Evolutionary conservation across 2,888 invertebrate genomes (phyloP).

Genomic region (Operophtera brumata): DNA sequence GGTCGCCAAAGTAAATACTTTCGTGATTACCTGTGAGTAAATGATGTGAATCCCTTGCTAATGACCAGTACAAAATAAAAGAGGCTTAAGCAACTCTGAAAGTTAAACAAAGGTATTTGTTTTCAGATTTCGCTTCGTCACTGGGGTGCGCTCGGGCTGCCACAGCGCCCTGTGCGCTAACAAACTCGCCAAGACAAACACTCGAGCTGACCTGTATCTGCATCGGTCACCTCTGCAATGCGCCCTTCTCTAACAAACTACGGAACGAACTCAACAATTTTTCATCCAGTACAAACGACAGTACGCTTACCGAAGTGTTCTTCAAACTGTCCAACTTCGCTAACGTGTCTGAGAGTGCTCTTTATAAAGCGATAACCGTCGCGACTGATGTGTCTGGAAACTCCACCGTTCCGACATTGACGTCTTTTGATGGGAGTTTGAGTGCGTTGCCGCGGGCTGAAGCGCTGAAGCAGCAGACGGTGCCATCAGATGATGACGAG

Average conservation of each 20-base stretch:
- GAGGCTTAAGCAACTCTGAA: slow-evolving; percentile 12
- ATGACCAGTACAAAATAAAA: slow-evolving; percentile 17
- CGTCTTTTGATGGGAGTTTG: slow-evolving; percentile 28
- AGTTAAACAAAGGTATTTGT: slow-evolving; percentile 30
- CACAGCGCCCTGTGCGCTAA: slow-evolving; percentile 50
- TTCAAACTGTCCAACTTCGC: slow-evolving; percentile 50
- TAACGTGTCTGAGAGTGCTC: slow-evolving; percentile 47
- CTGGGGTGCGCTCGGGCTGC: slow-evolving; percentile 51
- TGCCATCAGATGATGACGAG: slow-evolving; percentile 71
- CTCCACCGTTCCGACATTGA: slow-evolving; percentile 33
- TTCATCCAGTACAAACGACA: slow-evolving; percentile 44
- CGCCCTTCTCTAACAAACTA: slow-evolving; percentile 53
- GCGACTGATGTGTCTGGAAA: slow-evolving; percentile 30
- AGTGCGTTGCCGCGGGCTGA: slow-evolving; percentile 54
- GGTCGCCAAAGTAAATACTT: too few species aligned
- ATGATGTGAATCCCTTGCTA: slow-evolving; percentile 20
- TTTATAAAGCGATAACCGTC: slow-evolving; percentile 51
- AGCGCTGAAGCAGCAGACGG: slow-evolving; percentile 63
- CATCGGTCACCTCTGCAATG: slow-evolving; percentile 58
- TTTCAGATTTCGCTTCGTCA: slow-evolving; percentile 59
- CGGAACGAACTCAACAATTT: slow-evolving; percentile 56
- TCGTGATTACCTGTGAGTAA: not conserved
- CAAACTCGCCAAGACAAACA: slow-evolving; percentile 43
- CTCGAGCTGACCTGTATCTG: slow-evolving; percentile 62
- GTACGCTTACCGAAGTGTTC: slow-evolving; percentile 46